Conservation (phyloP, 1,140 invertebrate genomes). For the Protaetia brevitarsis region DNA sequence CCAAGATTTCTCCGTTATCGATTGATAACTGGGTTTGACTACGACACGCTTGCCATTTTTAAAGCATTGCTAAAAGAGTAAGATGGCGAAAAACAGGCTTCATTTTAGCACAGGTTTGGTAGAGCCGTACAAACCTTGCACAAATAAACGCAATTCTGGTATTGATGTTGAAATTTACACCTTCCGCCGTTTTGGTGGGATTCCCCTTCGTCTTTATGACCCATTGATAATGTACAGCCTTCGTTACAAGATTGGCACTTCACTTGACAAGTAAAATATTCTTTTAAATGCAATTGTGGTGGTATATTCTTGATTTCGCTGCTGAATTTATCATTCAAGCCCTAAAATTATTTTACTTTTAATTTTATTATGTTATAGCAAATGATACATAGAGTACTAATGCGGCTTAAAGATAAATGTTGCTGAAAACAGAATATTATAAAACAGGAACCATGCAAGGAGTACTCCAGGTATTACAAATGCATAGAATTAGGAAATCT, state of each 20-base stretch:
- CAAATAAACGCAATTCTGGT: conserved; percentile 72
- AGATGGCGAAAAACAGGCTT: background rate
- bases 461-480: too few relatives aligned
- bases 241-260: conserved; percentile 70
- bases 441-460: too few relatives aligned
- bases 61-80: conserved; percentile 50
- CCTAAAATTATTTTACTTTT: conserved; percentile 49
- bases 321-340: conserved; percentile 75
- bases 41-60: conserved; percentile 60
- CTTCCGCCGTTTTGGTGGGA: conserved; percentile 56
- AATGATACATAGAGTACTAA: too few relatives aligned
- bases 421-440: too few relatives aligned
- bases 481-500: background rate
- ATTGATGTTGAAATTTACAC: conserved; percentile 74
- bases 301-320: conserved; percentile 62
- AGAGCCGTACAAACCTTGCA: conserved; percentile 56
- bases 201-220: conserved; percentile 68
- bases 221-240: conserved; percentile 74
- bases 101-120: background rate
- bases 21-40: conserved; percentile 59
- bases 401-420: too few relatives aligned
- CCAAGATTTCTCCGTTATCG: conserved; percentile 66
- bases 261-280: conserved; percentile 75
- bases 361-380: background rate
- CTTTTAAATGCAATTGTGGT: conserved; percentile 70